Evolutionary conservation across 2,113 vertebrate genomes (phyloP).

Genomic region (Himantopus leucocephalus): DNA sequence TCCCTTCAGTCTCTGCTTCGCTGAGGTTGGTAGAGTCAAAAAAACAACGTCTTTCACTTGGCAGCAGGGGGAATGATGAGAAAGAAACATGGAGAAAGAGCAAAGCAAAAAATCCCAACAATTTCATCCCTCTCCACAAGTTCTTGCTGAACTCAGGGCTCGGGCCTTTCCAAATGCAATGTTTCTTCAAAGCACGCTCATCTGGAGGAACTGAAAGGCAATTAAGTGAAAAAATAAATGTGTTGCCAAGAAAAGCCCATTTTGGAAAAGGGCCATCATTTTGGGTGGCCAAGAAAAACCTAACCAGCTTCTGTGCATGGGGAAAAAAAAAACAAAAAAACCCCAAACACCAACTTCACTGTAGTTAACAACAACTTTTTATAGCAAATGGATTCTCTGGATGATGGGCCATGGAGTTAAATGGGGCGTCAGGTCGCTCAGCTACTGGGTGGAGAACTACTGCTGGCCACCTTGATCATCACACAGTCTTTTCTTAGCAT

Average conservation of each 20-base stretch:
- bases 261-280: not conserved
- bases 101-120: not conserved
- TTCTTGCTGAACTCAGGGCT: not conserved
- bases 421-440: not conserved
- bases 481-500: not conserved
- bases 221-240: not conserved
- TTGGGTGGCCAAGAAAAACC: not conserved
- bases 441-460: not conserved
- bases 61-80: not conserved
- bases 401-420: not conserved
- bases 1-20: not conserved
- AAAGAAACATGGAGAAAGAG: not conserved
- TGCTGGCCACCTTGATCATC: not conserved
- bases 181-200: not conserved
- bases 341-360: not conserved
- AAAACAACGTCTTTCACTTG: not conserved
- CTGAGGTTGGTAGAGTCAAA: not conserved
- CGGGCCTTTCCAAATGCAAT: not conserved
- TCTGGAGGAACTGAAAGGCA: not conserved
- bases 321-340: not conserved
- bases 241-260: not conserved
- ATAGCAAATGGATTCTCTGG: not conserved
- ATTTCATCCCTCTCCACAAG: not conserved
- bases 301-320: not conserved
- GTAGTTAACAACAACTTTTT: not conserved